Percentiles rank a stretch among this genome's conserved stretches.
These are phyloP conservation scores for Pseudonaja textilis DNA, from an alignment of 2,113 vertebrate genomes.

Conservation along the genomic window DNA sequence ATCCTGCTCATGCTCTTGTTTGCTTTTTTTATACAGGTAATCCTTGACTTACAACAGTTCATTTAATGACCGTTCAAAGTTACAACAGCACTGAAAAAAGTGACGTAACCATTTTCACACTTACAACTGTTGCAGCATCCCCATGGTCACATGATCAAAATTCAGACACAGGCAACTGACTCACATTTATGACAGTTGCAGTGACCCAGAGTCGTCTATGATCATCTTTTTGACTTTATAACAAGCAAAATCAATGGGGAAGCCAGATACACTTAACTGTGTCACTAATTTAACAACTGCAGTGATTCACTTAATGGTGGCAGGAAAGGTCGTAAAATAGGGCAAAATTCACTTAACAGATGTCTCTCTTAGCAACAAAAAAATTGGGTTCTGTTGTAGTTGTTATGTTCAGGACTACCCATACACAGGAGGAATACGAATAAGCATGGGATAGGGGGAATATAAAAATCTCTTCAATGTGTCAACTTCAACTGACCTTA, in stretches of 20 bases:
- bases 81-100: neutral
- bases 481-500: neutral
- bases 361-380: neutral
- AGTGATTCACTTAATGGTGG: neutral
- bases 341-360: neutral
- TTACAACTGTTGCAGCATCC: neutral
- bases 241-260: neutral
- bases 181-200: neutral
- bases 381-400: neutral
- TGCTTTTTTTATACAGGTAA: neutral
- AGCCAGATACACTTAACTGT: neutral
- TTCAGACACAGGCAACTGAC: neutral
- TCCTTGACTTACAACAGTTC: neutral
- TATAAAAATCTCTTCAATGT: neutral
- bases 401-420: neutral
- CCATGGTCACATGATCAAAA: neutral
- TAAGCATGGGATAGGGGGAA: neutral
- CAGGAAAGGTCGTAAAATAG: neutral
- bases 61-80: neutral
- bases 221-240: neutral
- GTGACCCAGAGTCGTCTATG: neutral
- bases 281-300: neutral
- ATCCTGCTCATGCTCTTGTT: neutral
- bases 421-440: neutral
- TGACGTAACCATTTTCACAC: neutral